phyloP scores from a whole-genome alignment of 2,113 vertebrate genomes.

The Struthidea cinerea region DNA sequence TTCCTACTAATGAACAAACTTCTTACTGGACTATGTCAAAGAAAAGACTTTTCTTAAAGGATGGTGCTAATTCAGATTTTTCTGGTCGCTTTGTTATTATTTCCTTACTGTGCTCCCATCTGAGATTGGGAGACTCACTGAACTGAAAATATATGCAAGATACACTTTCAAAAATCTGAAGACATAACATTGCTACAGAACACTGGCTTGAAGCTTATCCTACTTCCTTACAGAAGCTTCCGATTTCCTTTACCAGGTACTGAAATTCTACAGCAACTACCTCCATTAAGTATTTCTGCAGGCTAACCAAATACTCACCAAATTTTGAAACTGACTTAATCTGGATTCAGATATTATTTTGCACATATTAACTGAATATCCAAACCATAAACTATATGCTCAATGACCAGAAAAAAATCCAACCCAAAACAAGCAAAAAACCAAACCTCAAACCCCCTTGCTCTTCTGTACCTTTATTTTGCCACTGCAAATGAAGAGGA shows the following conservation, averaged over 20 bases:
- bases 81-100: neutral
- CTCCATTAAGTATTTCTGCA: neutral
- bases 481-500: neutral
- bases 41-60: neutral
- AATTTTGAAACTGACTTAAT: neutral
- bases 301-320: neutral
- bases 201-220: neutral
- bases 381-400: neutral
- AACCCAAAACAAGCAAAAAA: neutral
- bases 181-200: neutral
- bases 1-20: neutral
- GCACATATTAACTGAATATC: neutral
- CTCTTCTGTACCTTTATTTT: neutral
- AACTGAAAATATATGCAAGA: neutral
- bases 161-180: neutral
- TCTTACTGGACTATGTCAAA: neutral
- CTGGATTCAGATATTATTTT: neutral
- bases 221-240: neutral
- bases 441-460: fast-evolving
- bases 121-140: neutral
- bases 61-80: neutral
- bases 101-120: neutral
- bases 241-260: neutral
- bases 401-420: neutral
- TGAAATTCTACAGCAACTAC: neutral